Percentiles rank a stretch among this genome's conserved stretches.
These are phyloP conservation scores for Myotis vivesi DNA, from an alignment of 2,797 vertebrate genomes.

Conservation along the genomic window DNA sequence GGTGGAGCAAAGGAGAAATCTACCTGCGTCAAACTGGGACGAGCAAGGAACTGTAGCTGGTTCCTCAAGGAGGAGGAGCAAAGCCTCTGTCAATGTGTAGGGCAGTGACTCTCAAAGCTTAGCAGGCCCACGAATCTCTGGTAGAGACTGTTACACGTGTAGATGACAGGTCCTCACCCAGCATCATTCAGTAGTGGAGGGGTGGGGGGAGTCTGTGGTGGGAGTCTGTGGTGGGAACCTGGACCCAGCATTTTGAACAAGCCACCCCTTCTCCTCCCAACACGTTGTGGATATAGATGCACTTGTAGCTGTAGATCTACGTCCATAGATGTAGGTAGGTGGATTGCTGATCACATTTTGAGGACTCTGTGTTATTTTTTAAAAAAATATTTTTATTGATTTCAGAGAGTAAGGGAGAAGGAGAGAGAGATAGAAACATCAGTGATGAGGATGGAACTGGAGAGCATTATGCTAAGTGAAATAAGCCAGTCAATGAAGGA, in stretches of 20 bases:
- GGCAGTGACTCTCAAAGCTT: background rate
- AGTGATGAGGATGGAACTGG: too few species aligned
- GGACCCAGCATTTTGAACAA: slow-evolving; percentile 18
- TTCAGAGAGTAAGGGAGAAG: too few species aligned
- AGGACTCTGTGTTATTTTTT: background rate
- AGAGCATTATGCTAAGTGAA: too few species aligned
- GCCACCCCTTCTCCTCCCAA: accelerated
- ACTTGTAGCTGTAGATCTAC: background rate
- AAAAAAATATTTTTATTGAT: too few species aligned
- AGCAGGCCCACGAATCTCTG: background rate
- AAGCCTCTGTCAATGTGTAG: background rate
- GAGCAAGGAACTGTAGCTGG: too few species aligned
- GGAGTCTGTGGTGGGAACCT: background rate
- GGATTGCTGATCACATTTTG: background rate
- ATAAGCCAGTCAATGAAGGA: too few species aligned
- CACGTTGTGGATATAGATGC: background rate
- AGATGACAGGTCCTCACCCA: background rate
- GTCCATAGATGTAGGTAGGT: background rate
- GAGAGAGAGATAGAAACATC: too few species aligned
- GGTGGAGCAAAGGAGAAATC: background rate
- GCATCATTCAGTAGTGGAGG: background rate
- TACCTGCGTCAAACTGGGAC: background rate
- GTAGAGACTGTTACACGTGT: background rate
- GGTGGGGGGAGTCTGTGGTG: background rate
- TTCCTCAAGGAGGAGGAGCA: background rate